phyloP scores from a whole-genome alignment of 1,140 invertebrate genomes.

The Thaumetopoea pityocampa region DNA sequence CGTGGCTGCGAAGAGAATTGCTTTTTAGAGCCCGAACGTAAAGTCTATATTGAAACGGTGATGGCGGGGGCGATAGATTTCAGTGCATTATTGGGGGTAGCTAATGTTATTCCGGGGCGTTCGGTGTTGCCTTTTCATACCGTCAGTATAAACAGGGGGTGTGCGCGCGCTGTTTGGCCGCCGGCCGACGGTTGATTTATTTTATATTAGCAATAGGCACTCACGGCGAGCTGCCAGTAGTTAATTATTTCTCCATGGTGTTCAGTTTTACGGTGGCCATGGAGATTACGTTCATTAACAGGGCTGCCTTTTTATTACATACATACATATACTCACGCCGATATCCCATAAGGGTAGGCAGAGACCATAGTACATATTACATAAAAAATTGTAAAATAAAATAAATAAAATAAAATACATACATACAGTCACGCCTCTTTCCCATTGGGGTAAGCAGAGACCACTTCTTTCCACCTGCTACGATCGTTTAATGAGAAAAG shows the following conservation, averaged over 20 bases:
- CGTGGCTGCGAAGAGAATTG: slow-evolving; percentile 5
- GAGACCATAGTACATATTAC: no score
- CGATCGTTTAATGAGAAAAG: no score
- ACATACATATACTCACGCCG: no score
- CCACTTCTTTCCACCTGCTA: no score
- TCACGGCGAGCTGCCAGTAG: slow-evolving; percentile 5
- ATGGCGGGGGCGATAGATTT: slow-evolving; percentile 35
- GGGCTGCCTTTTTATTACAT: no score
- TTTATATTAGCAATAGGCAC: slow-evolving; percentile 39
- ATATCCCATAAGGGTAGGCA: no score
- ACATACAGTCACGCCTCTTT: no score
- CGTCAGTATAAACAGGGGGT: slow-evolving; percentile 73
- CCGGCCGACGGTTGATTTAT: slow-evolving; percentile 61
- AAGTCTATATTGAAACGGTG: slow-evolving; percentile 29
- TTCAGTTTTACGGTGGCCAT: no score
- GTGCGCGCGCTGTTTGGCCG: slow-evolving; percentile 61
- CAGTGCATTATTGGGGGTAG: slow-evolving; percentile 66
- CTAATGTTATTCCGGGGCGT: slow-evolving; percentile 73
- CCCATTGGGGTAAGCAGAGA: no score
- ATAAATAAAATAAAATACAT: no score
- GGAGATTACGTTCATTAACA: no score
- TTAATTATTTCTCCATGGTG: slow-evolving; percentile 13
- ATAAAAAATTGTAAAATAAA: no score
- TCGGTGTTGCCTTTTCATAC: slow-evolving; percentile 74
- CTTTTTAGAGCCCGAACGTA: slow-evolving; percentile 15